phyloP scores from a whole-genome alignment of 2,888 invertebrate genomes.

The Tupiocoris notatus region DNA sequence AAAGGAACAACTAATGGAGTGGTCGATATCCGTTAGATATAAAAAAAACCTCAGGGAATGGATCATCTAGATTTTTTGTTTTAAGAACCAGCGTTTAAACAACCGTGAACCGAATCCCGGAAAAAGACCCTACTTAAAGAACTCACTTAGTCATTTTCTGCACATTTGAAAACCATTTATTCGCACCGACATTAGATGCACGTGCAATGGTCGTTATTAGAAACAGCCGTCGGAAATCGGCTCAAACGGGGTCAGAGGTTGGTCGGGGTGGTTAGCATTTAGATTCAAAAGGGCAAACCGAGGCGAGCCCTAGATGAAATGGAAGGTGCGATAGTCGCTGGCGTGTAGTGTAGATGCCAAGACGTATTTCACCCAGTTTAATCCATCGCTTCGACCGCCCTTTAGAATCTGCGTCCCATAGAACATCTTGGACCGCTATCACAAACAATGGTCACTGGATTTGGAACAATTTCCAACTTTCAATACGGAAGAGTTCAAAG shows the following conservation, averaged over 20 bases:
- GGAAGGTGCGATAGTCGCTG: not conserved
- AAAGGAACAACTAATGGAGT: too few relatives aligned
- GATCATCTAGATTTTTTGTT: too few relatives aligned
- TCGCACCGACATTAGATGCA: not conserved
- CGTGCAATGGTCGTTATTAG: not conserved
- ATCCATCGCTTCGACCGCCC: not conserved
- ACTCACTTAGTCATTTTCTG: too few relatives aligned
- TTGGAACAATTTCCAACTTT: too few relatives aligned
- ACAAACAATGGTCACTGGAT: not conserved
- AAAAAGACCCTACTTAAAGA: too few relatives aligned
- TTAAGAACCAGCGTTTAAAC: too few relatives aligned
- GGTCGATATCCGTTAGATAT: too few relatives aligned
- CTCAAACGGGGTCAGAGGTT: conserved; percentile 17
- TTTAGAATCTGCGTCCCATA: not conserved
- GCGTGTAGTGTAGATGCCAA: not conserved
- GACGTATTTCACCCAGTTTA: not conserved
- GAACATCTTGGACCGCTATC: not conserved
- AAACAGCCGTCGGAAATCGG: not conserved
- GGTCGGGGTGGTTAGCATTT: conserved; percentile 19
- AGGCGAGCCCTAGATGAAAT: not conserved
- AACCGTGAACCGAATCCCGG: too few relatives aligned
- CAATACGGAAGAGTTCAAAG: too few relatives aligned
- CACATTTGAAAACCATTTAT: too few relatives aligned
- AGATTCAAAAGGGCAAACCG: conserved; percentile 26
- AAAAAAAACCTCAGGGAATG: too few relatives aligned